Base-by-base conservation (phyloP, 2,113 vertebrate genomes). In the Xyrauchen texanus region DNA sequence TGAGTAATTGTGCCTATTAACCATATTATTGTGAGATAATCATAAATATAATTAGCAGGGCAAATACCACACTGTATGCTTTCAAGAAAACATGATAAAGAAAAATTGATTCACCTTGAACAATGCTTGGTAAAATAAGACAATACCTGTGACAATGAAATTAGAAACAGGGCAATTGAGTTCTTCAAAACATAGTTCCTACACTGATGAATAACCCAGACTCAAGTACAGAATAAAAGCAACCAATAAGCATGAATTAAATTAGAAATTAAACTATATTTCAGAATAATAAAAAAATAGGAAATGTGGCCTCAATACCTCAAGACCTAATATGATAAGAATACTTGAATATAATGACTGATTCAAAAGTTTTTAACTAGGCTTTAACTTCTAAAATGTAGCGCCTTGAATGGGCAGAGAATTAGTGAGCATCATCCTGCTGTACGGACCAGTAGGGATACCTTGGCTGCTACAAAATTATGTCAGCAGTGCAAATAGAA, bases 361-460 rank as follows among this genome's bases (percentile, higher is more conserved):
- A 49, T 63, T 21, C 49, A 51, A 75, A 75, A 62, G 60, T 74
- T 62, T 49, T 6, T 10, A 74, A 74, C 58, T 47, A 34, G 44
- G 11, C 44, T 73, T 63, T 63, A 63, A 34, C 58, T 75, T 75
- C 57, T 73, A 34, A 34, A 16, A n/a, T 15, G 10, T 45, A 47
- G 15, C 6, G 49, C n/a, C n/a, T 74, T 52, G 11, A 34, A 63
- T 12, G 8, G n/a, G 45, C 15, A 53, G 4, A 63, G 12, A 64
- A 42, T 76, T 76, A 49, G n/a, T 76, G 61, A 5, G 71, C 45
- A 49, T 6, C 71, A 74, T 74, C 45, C 64, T 46, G 16, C 60
- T 9, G 16, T 53, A 44, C 7, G 16, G 73, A 53, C 73, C 61
- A 64, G 16, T 53, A 34, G 21, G 21, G 21, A 34, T 34, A 34